Evolutionary conservation across 92 coral and sea anemone genomes (phyloP).

Genomic region (Porites evermanni): DNA sequence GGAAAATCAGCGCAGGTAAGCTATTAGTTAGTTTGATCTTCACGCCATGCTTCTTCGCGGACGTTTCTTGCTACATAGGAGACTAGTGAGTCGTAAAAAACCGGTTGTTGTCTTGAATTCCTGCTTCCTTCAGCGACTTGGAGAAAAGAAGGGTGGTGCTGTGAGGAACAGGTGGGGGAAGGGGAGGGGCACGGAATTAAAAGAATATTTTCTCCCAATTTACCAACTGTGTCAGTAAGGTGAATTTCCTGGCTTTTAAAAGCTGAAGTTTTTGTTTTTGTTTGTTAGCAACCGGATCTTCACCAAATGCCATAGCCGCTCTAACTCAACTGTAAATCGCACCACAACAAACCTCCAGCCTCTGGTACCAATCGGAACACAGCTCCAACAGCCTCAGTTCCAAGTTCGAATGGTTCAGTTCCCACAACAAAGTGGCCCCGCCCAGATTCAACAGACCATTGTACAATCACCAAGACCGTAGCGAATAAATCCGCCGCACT

Average conservation of each 20-base stretch:
- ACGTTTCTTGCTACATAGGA: neutral
- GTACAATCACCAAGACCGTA: conserved; percentile 59
- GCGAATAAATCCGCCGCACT: too few species aligned
- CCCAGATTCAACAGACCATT: conserved; percentile 73
- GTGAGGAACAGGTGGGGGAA: too few species aligned
- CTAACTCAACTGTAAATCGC: conserved; percentile 81
- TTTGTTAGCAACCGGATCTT: conserved; percentile 28
- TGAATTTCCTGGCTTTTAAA: too few species aligned
- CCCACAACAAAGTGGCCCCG: conserved; percentile 80
- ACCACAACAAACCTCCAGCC: conserved; percentile 89
- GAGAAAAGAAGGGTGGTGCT: too few species aligned
- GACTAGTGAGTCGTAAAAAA: too few species aligned
- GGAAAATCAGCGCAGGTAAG: conserved; percentile 75
- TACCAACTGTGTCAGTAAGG: too few species aligned
- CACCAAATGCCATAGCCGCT: conserved; percentile 57
- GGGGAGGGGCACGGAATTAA: too few species aligned
- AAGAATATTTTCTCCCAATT: too few species aligned
- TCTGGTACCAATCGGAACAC: conserved; percentile 81
- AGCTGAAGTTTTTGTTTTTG: too few species aligned
- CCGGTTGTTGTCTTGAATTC: too few species aligned
- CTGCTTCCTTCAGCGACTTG: too few species aligned
- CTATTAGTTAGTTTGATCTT: too few species aligned
- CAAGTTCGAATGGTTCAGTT: conserved; percentile 91
- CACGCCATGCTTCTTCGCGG: neutral
- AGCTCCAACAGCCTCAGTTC: conserved; percentile 79